Percentiles rank a stretch among this genome's conserved stretches.
These are phyloP conservation scores for Anguilla japonica DNA, from an alignment of 2,113 vertebrate genomes.

Conservation along the genomic window DNA sequence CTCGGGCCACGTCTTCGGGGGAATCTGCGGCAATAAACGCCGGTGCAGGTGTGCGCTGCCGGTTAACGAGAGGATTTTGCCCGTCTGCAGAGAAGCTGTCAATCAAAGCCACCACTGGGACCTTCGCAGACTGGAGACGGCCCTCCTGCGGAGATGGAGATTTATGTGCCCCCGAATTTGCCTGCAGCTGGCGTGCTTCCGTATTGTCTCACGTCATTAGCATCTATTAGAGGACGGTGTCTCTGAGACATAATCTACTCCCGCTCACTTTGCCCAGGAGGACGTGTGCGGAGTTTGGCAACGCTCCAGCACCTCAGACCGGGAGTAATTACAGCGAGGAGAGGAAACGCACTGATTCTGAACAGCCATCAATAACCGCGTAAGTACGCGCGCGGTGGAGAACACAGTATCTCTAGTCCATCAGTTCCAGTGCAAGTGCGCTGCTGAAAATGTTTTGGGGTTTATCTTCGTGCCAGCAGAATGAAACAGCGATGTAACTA, in stretches of 20 bases:
- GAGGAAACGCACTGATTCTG: not conserved
- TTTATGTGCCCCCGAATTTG: not conserved
- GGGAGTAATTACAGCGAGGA: not conserved
- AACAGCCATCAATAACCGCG: not conserved
- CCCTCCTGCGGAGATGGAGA: not conserved
- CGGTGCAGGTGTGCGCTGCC: not conserved
- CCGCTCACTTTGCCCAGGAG: not conserved
- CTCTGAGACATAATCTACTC: constrained; percentile 9
- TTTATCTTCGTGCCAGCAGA: not conserved
- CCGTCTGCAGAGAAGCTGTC: not conserved
- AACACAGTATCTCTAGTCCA: not conserved
- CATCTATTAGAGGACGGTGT: not conserved
- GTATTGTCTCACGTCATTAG: constrained; percentile 3
- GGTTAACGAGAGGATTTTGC: not conserved
- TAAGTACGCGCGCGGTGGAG: not conserved
- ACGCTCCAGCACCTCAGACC: not conserved
- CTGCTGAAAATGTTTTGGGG: not conserved
- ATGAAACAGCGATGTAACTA: not conserved
- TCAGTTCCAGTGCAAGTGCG: not conserved
- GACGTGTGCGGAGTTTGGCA: not conserved
- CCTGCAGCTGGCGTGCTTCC: not conserved
- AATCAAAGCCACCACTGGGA: not conserved
- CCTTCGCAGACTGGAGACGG: not conserved
- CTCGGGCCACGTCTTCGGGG: not conserved
- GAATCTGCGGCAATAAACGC: not conserved